Evolutionary conservation across 2,113 vertebrate species (phyloP), one percentile per base, ranked within the genome.

Genomic region (Acanthochromis polyacanthus): DNA sequence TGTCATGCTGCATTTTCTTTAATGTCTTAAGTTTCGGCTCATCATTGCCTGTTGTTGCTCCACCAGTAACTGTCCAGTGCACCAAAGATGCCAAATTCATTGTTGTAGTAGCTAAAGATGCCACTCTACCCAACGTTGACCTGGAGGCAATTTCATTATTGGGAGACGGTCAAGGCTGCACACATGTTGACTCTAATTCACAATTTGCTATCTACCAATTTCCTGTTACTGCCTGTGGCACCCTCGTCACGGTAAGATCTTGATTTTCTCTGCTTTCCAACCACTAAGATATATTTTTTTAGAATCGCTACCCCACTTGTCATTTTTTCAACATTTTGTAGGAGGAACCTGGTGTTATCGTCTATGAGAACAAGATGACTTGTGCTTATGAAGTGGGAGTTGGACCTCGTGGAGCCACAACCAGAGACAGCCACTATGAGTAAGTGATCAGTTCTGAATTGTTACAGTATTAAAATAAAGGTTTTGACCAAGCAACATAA

Each of bases 361-460:
- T 90, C 63, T 95, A 94, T 84, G 86, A 93, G 75, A 95, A 94
- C 86, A 82, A 62, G 28, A 91, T 95, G 91, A 43, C n/a, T 0
- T 91, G 92, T 4, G 48, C 61, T 7, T 92, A 60, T 80, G 91
- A 93, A 51, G 75, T 93, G 16, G 59, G 0, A 6, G 0, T 78
- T 20, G 92, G 93, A 17, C 52, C 62, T n/a, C 36, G 0, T 15
- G 93, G 94, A 71, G 16, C 22, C 4, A 92, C 94, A 60, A 93
- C 93, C 46, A 93, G 95, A 61, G 93, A 94, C 65, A 92, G 78
- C 66, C 0, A 16, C 1, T 94, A 58, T 82, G 43, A 89, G 94
- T 95, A 84, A 62, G 91, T 75, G 22, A 85, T 74, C n/a, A 22
- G 25, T 32, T 65, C 56, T 28, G 20, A 22, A 64, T 1, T 36